Base-by-base conservation (phyloP, 2,113 vertebrate species). In the Malurus cyaneus region DNA sequence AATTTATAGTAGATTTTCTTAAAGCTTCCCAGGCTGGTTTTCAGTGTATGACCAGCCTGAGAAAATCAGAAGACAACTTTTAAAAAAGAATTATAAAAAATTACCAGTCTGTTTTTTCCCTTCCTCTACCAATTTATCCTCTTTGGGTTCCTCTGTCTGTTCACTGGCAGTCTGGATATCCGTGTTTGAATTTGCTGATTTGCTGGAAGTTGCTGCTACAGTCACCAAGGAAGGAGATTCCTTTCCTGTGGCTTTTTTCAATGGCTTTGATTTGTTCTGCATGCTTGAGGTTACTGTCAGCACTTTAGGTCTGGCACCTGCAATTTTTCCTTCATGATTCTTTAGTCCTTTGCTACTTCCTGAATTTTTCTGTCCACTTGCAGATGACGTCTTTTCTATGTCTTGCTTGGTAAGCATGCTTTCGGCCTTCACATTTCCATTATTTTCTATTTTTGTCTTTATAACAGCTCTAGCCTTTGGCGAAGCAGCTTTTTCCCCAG, bases 231-330 rank as follows among this genome's bases (percentile, higher is more conserved):
- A 97, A 42, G 97, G 95, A 76, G 97, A 97, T 62, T 98, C 98
- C 80, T 98, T 97, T 72, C 96, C 98, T 20, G 91, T 85, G 20
- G 29, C 59, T 93, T 97, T 98, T 95, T 97, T 99, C 79, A 97
- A 86, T 31, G 97, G 80, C 87, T 98, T 99, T 90, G 94, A 88
- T 95, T 98, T 97, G 50, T 96, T 83, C 71, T 98, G 98, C 39
- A 82, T 41, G 6, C 94, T 96, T 60, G 98, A 84, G 9, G 94
- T 98, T 92, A 97, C 97, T 57, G 97, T 84, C 32, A 97, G 95
- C 42, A 98, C 97, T 97, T 99, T 99, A 60, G 99, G 98, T 93
- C 99, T 98, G 24, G 98, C 98, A 65, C 98, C 98, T 69, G 97
- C 89, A 80, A 86, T 81, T 95, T 98, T 98, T 94, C 98, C 98